phyloP scores from a whole-genome alignment of 23 tunicate species.

The Pegea sp. region DNA sequence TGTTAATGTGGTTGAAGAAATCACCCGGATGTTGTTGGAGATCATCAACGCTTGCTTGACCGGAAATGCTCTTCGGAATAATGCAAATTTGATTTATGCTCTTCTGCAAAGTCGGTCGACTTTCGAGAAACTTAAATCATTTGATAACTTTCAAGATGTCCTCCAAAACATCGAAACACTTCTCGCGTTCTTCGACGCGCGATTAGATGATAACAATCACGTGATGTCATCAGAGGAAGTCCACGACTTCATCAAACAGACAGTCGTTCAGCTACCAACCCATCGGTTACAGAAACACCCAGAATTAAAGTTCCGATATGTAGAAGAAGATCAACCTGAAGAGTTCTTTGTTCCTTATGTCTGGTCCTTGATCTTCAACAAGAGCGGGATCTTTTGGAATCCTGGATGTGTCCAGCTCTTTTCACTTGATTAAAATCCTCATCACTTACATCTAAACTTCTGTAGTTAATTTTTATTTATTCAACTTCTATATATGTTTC shows the following conservation, averaged over 20 bases:
- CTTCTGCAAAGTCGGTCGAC: constrained; percentile 39
- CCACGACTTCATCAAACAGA: constrained; percentile 44
- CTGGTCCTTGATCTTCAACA: constrained; percentile 78
- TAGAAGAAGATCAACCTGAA: constrained; percentile 82
- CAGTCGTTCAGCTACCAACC: constrained; percentile 62
- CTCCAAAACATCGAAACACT: constrained; percentile 71
- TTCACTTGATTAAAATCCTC: constrained; percentile 32
- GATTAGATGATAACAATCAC: constrained; percentile 19
- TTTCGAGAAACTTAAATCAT: constrained; percentile 20
- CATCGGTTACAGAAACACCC: constrained; percentile 57
- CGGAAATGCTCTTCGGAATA: constrained; percentile 34
- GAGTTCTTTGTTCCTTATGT: constrained; percentile 95
- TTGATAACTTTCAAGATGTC: constrained; percentile 45
- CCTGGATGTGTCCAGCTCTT: constrained; percentile 80
- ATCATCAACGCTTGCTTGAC: constrained; percentile 75
- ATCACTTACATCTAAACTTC: too few relatives aligned
- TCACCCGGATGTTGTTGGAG: constrained; percentile 66
- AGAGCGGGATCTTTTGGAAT: constrained; percentile 77
- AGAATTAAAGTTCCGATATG: constrained; percentile 63
- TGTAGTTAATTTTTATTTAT: too few relatives aligned
- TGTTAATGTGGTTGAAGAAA: constrained; percentile 22
- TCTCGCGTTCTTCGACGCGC: constrained; percentile 33
- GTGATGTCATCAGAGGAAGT: constrained; percentile 36
- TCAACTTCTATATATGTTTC: too few relatives aligned
- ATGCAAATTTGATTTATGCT: constrained; percentile 61